phyloP scores from a whole-genome alignment of 2,888 invertebrate genomes.

The Eupeodes latifasciatus region DNA sequence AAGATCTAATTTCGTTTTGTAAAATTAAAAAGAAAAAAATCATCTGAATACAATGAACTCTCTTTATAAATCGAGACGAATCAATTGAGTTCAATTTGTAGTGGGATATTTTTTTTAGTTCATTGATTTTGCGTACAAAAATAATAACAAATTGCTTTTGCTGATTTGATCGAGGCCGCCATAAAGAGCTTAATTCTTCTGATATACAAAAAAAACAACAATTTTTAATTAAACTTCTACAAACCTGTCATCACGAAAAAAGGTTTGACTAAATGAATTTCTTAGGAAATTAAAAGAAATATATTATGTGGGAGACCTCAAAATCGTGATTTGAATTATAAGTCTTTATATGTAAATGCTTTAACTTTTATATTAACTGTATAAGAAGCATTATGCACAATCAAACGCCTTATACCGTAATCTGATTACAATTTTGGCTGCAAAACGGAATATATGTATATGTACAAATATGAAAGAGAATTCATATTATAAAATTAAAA shows the following conservation, averaged over 20 bases:
- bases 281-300: conserved; percentile 16
- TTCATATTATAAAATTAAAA: conserved; percentile 16
- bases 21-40: conserved; percentile 8
- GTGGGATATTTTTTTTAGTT: conserved; percentile 44
- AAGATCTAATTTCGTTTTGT: conserved; percentile 27
- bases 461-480: conserved; percentile 39
- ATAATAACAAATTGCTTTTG: not conserved
- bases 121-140: not conserved
- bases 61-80: conserved; percentile 53
- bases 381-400: conserved; percentile 22
- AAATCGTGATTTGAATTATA: conserved; percentile 65
- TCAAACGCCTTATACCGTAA: conserved; percentile 54
- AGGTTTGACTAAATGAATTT: conserved; percentile 1
- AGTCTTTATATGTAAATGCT: not conserved
- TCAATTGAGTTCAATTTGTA: conserved; percentile 72
- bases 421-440: conserved; percentile 62
- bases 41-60: conserved; percentile 66
- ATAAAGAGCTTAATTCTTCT: not conserved
- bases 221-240: not conserved
- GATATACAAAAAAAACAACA: not conserved
- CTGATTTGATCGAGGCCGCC: conserved; percentile 5
- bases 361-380: conserved; percentile 6
- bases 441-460: conserved; percentile 36
- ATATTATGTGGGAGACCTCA: conserved; percentile 21
- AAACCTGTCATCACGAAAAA: not conserved